Base-by-base conservation (phyloP, 2,888 invertebrate species). In the Allophyes oxyacanthae region DNA sequence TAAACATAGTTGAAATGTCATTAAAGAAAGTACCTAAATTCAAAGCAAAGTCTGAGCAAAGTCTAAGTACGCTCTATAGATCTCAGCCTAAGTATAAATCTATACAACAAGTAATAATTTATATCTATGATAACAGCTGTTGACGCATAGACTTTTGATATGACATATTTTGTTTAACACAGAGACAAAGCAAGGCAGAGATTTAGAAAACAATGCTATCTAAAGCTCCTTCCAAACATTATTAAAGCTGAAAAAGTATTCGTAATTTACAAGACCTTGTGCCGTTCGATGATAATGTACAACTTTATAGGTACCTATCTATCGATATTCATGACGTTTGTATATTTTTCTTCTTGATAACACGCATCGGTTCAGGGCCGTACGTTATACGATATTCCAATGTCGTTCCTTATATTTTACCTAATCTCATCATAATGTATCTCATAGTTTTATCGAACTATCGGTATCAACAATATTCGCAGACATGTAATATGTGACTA, bases 291-390 rank as follows among this genome's bases (percentile, higher is more conserved):
- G 60, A 67, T 72, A 72, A 33, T 57, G 56, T 65, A 67, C 58
- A 50, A 62, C 51, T 48, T 28, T 55, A 64, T 72, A 20, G 20
- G 20, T 20, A 61, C 40, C 52, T 61, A 51, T 42, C 25, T 65
- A 62, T 71, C 70, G 53, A 52, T 74, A 72, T 77, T 72, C 64
- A 75, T 68, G 70, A 69, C 52, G 61, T 65, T 66, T 66, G 71
- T 75, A 74, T 72, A 72, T 69, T 73, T 77, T 72, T 72, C 64
- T 77, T 58, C 61, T 69, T 75, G 80, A 81, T 81, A 83, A 75
- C 80, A 77, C 74, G 78, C 78, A 75, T 72, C 48, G 63, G 82
- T 82, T 81, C 84, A 83, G 71, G 82, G 82, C 49, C 72, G 64
- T 66, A 57, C 66, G 52, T 64, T 73, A 75, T 69, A 60, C 60